Conservation (phyloP, 2,113 vertebrate species). For the Dicerorhinus sumatrensis region DNA sequence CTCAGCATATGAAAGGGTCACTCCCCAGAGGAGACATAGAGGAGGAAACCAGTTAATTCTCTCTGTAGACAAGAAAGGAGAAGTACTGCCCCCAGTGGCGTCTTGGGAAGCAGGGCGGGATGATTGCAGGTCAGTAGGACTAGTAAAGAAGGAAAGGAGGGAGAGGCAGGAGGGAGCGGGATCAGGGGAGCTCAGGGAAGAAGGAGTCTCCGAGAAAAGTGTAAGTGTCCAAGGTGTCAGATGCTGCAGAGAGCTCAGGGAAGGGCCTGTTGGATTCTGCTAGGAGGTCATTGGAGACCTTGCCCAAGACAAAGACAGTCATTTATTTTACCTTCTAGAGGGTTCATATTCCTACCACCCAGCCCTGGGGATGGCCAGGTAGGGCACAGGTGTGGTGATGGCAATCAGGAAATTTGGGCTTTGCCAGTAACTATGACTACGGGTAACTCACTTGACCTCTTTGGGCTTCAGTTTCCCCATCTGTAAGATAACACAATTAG, state of each 20-base stretch:
- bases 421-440: too few relatives aligned
- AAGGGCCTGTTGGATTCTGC: background rate
- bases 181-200: too few relatives aligned
- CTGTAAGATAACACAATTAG: background rate
- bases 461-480: background rate
- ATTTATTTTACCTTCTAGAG: background rate
- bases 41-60: background rate
- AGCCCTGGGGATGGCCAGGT: background rate
- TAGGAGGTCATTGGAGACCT: background rate
- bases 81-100: accelerated
- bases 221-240: background rate
- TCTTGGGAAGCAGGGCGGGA: background rate
- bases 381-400: background rate
- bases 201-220: too few relatives aligned
- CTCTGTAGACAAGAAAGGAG: background rate
- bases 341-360: background rate
- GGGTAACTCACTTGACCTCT: background rate
- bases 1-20: background rate
- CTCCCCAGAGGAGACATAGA: background rate
- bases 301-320: background rate
- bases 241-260: background rate
- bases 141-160: background rate
- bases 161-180: background rate
- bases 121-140: background rate
- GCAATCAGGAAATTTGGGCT: background rate